phyloP scores from a whole-genome alignment of 1,140 invertebrate species.

The Cheumatopsyche charites region DNA sequence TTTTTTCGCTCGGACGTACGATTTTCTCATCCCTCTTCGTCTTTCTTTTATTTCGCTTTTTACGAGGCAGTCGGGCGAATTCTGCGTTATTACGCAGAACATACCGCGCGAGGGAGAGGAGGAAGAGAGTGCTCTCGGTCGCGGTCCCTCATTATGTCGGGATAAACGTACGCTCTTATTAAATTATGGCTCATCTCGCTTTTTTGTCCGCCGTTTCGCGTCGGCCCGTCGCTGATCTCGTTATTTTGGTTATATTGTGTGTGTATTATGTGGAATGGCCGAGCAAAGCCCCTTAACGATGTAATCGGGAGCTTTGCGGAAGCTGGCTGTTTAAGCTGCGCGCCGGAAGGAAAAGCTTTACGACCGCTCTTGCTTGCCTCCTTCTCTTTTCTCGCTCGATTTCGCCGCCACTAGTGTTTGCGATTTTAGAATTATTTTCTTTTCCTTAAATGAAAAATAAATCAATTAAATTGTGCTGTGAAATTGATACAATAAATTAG shows the following conservation, averaged over 20 bases:
- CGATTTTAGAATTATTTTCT: neutral
- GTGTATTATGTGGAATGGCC: conserved; percentile 43
- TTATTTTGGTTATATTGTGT: conserved; percentile 45
- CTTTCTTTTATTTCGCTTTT: neutral
- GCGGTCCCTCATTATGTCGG: conserved; percentile 41
- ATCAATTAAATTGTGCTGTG: no score
- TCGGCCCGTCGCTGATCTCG: conserved; percentile 37
- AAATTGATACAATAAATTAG: no score
- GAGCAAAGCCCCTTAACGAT: conserved; percentile 41
- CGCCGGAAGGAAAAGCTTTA: conserved; percentile 36
- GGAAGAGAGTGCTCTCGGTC: conserved; percentile 38
- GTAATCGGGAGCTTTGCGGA: conserved; percentile 44
- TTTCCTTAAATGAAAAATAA: no score
- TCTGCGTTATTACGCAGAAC: no score
- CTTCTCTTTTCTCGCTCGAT: neutral
- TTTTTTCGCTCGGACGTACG: neutral
- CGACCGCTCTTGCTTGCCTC: neutral
- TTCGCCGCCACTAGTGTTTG: neutral
- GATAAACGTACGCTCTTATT: conserved; percentile 46
- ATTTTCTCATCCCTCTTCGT: neutral
- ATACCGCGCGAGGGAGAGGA: neutral
- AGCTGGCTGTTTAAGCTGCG: conserved; percentile 33
- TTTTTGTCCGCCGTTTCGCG: conserved; percentile 36
- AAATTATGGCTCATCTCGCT: conserved; percentile 47
- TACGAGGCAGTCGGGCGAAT: neutral